Conservation (phyloP, 2,113 vertebrate genomes). For the Antechinus flavipes region DNA sequence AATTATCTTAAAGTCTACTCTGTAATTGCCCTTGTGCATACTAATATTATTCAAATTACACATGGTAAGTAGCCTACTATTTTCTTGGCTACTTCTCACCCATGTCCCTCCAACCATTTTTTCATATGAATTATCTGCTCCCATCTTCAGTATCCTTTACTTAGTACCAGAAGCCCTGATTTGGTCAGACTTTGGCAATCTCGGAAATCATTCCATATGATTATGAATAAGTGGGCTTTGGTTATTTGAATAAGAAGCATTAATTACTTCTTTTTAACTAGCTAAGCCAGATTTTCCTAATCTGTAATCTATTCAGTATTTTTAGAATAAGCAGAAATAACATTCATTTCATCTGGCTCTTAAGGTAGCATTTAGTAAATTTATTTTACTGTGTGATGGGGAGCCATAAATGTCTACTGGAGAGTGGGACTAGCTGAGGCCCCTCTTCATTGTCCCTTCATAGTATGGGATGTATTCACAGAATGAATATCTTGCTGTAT, state of each 20-base stretch:
- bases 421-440: neutral
- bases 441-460: neutral
- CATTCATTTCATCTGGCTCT: neutral
- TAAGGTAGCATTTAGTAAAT: neutral
- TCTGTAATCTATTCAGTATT: neutral
- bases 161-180: neutral
- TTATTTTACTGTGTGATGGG: neutral
- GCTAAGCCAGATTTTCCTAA: neutral
- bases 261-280: neutral
- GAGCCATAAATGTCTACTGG: neutral
- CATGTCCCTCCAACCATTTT: neutral
- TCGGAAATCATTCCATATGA: neutral
- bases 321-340: constrained; percentile 4
- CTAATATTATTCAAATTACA: neutral
- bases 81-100: neutral
- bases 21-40: neutral
- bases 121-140: neutral
- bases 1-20: neutral
- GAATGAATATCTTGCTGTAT: neutral
- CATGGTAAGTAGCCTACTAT: neutral
- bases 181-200: neutral
- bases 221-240: neutral
- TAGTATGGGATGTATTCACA: neutral
- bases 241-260: neutral
- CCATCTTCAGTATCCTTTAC: neutral